phyloP scores from a whole-genome alignment of 2,797 vertebrate genomes.

The Scyliorhinus canicula region DNA sequence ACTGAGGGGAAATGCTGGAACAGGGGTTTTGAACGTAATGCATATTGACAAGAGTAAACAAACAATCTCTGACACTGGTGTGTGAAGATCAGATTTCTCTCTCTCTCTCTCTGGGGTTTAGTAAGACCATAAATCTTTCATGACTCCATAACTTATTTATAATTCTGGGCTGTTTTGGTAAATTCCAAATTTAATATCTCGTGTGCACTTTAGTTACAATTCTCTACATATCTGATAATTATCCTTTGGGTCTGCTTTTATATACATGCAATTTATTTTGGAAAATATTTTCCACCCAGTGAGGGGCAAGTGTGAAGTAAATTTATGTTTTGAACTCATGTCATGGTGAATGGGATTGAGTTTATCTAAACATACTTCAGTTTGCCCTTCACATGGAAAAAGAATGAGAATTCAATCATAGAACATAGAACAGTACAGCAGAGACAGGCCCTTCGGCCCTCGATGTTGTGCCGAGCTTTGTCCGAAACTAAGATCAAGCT shows the following conservation, averaged over 20 bases:
- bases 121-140: constrained; percentile 31
- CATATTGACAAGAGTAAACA: constrained; percentile 37
- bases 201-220: neutral
- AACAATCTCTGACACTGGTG: constrained; percentile 33
- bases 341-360: neutral
- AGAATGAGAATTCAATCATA: constrained; percentile 13
- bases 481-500: too few species aligned
- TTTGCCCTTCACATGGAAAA: neutral
- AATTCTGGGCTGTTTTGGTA: neutral
- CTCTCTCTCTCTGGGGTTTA: constrained; percentile 18
- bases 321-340: neutral
- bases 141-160: constrained; percentile 2
- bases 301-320: neutral
- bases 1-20: constrained; percentile 17
- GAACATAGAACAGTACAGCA: too few species aligned
- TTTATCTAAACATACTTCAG: neutral
- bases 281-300: neutral
- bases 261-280: neutral
- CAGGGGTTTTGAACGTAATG: constrained; percentile 28
- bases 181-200: constrained; percentile 9
- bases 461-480: too few species aligned
- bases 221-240: neutral
- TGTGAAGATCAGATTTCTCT: constrained; percentile 24
- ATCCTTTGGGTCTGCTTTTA: neutral
- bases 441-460: too few species aligned